Conservation (phyloP, 2,888 invertebrate species). For the Tubulanus polymorphus region DNA sequence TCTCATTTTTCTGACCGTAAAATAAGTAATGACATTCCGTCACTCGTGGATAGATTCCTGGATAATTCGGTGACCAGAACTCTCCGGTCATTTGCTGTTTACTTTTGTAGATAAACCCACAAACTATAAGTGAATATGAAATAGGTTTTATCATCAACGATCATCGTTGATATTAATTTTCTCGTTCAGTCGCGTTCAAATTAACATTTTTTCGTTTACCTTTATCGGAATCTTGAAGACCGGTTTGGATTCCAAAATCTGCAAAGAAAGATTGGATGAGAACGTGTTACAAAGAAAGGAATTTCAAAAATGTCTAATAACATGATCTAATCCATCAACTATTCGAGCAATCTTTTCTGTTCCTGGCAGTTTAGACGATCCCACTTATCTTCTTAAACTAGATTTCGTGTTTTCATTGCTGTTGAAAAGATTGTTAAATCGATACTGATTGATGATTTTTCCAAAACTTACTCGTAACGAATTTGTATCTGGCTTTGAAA, state of each 20-base stretch:
- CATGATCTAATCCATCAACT: no score
- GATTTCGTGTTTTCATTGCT: no score
- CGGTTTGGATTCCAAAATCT: conserved; percentile 86
- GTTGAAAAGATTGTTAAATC: no score
- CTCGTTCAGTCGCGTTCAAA: no score
- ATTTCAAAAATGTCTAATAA: not conserved
- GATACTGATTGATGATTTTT: no score
- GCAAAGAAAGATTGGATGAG: conserved; percentile 42
- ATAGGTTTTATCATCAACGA: no score
- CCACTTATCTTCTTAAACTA: no score
- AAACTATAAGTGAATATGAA: conserved; percentile 47
- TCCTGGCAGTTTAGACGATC: no score
- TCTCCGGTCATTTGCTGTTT: conserved; percentile 59
- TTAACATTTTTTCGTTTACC: no score
- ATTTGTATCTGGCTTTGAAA: conserved; percentile 82
- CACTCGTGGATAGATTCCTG: conserved; percentile 74
- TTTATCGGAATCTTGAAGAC: conserved; percentile 61
- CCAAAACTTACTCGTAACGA: conserved; percentile 84
- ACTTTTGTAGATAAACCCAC: conserved; percentile 65
- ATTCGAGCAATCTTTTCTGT: no score
- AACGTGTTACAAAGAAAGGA: conserved; percentile 7
- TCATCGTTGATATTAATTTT: no score
- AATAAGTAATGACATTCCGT: conserved; percentile 87
- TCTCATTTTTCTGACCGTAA: conserved; percentile 77
- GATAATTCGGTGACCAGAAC: conserved; percentile 79